Percentiles rank a stretch among this genome's conserved stretches.
Conservation (phyloP, 2,888 invertebrate species). For the Prenolepis imparis region DNA sequence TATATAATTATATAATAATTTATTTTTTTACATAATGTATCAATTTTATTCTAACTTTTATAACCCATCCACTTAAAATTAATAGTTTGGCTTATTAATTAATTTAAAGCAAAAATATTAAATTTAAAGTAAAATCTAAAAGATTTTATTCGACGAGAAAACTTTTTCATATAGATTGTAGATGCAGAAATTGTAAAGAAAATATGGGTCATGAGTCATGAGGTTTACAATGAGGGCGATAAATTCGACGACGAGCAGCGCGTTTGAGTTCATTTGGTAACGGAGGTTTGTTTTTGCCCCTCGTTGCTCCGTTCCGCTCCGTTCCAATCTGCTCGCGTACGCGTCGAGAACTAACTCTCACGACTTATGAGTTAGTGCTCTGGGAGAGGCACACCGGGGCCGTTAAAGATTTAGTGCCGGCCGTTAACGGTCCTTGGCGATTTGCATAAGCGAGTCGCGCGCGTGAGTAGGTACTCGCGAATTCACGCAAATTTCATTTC, state of each 20-base stretch:
- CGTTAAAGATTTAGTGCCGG: slow-evolving; percentile 78
- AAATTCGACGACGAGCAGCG: slow-evolving; percentile 65
- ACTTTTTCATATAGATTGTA: background rate
- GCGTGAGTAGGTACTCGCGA: slow-evolving; percentile 34
- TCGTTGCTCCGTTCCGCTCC: slow-evolving; percentile 49
- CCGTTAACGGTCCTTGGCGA: slow-evolving; percentile 76
- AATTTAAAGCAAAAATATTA: background rate
- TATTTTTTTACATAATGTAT: no score
- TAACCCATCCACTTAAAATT: no score
- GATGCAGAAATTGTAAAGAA: slow-evolving; percentile 47
- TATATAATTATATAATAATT: no score
- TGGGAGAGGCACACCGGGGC: slow-evolving; percentile 74
- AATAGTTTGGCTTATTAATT: background rate
- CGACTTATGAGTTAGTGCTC: slow-evolving; percentile 77
- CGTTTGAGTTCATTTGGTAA: slow-evolving; percentile 70
- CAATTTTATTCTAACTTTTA: no score
- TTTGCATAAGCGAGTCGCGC: slow-evolving; percentile 76
- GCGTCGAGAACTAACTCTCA: slow-evolving; percentile 64
- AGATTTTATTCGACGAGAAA: background rate
- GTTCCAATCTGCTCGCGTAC: slow-evolving; percentile 61
- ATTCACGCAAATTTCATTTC: slow-evolving; percentile 58
- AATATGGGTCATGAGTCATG: slow-evolving; percentile 48
- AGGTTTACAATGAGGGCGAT: slow-evolving; percentile 53
- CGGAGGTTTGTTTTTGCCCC: slow-evolving; percentile 73
- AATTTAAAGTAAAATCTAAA: background rate